A percentile compares a stretch with the other conserved stretches of the same genome.
These are phyloP conservation scores for Siniperca knerii DNA, from an alignment of 2,113 vertebrate species.

Conservation along the genomic window DNA sequence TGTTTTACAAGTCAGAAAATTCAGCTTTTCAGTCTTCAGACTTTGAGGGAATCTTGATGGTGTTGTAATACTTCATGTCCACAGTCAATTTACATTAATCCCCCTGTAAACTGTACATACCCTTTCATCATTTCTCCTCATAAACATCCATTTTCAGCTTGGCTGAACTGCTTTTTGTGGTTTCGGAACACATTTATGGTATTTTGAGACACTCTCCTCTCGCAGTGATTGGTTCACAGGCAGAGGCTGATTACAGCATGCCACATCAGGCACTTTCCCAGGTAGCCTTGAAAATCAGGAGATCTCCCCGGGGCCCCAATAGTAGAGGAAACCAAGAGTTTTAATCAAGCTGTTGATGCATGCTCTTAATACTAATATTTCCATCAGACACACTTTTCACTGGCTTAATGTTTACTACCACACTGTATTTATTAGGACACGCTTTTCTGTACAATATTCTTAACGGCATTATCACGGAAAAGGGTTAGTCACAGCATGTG, in stretches of 20 bases:
- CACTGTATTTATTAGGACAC: constrained; percentile 62
- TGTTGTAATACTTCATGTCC: constrained; percentile 38
- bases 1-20: background rate
- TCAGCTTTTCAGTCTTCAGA: constrained; percentile 3
- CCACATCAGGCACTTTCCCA: constrained; percentile 50
- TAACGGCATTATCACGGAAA: constrained; percentile 60
- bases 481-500: constrained; percentile 76
- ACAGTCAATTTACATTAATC: constrained; percentile 50
- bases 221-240: constrained; percentile 67
- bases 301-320: constrained; percentile 46
- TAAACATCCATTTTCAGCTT: constrained; percentile 63
- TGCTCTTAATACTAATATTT: constrained; percentile 47
- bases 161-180: constrained; percentile 47
- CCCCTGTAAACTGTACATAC: constrained; percentile 42
- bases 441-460: constrained; percentile 59
- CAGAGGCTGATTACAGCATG: constrained; percentile 69
- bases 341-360: constrained; percentile 54
- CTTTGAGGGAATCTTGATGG: constrained; percentile 21
- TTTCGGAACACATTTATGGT: constrained; percentile 56
- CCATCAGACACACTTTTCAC: constrained; percentile 34
- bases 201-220: constrained; percentile 49
- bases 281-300: constrained; percentile 60
- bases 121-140: constrained; percentile 37
- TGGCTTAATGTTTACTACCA: constrained; percentile 41
- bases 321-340: constrained; percentile 48